Evolutionary conservation across 2,113 vertebrate species (phyloP).

Genomic region (Polypterus bichir): DNA sequence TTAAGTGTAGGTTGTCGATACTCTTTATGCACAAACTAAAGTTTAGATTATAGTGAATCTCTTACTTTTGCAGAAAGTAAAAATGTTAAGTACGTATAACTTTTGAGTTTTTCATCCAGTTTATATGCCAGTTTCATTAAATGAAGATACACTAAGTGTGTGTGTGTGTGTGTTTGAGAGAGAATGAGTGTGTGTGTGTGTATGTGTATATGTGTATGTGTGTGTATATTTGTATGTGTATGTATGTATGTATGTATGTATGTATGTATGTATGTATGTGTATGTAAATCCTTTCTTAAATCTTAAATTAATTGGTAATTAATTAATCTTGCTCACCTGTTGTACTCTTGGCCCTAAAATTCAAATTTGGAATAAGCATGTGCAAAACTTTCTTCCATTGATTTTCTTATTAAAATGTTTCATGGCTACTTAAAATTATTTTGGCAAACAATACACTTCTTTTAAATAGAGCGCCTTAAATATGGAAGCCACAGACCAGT

Average conservation of each 20-base stretch:
- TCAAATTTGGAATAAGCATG: not conserved
- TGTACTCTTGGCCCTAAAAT: not conserved
- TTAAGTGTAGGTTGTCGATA: constrained; percentile 23
- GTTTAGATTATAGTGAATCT: constrained; percentile 29
- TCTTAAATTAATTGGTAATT: not conserved
- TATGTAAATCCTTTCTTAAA: not conserved
- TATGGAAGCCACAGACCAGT: too few species aligned
- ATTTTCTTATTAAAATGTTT: not conserved
- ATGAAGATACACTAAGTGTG: not conserved
- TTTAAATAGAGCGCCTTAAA: too few species aligned
- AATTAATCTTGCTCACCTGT: not conserved
- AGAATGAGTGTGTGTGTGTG: not conserved
- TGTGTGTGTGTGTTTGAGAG: not conserved
- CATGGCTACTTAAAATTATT: not conserved
- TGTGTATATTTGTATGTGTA: not conserved
- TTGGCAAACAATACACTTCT: not conserved
- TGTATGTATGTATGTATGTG: not conserved
- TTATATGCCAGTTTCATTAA: not conserved
- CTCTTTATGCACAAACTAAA: constrained; percentile 28
- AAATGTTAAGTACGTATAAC: constrained; percentile 36
- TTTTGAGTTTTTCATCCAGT: constrained; percentile 55
- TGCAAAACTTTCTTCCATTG: not conserved
- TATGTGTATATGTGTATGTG: not conserved
- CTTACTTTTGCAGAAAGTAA: constrained; percentile 29
- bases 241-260: not conserved